Base-by-base conservation (phyloP, 2,113 vertebrate genomes). In the Naja naja region DNA sequence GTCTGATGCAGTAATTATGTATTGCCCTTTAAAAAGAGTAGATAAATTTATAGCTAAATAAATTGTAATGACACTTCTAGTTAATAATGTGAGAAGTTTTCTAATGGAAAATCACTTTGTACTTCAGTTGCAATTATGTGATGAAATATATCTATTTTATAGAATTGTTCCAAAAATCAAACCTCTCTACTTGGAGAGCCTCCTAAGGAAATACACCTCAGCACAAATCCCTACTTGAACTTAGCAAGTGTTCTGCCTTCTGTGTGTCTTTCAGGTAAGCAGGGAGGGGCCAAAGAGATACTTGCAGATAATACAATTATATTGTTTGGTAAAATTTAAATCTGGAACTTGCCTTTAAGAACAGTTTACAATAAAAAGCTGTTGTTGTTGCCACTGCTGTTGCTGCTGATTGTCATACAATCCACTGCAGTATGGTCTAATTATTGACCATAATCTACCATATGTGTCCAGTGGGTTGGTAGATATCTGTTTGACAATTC, bases 201-300 rank as follows among this genome's bases (percentile, higher is more conserved):
- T 49, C 99, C 99, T 0, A 99, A 98, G 96, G 99, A 99, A 96
- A 98, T 99, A 27, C 98, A 98, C 39, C 98, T 99, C 20, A 99
- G 99, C 91, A 99, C 98, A 89, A 99, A 99, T 95, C 99, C 99
- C 0, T 99, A 99, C 96, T 97, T 99, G 97, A 99, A 99, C 96
- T 92, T 99, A 97, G 99, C 99, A 54, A 99, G 99, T 52, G 99
- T 99, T 49, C 96, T 99, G 96, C 99, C 99, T 90, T 98, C 98
- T 34, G 96, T 98, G 30, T 98, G 98, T 81, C 97, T 99, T 94
- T 98, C 99, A 97, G 97, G 99, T 98, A 92, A 97, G 97, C 93
- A 89, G 89, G 89, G 16, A 87, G 7, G 0, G 0, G 87, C 25
- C 53, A 74, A 95, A 27, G 20, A 54, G 0, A 43, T 90, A 43